phyloP scores from a whole-genome alignment of 53 echinoderm and acorn worm species.

The Astropecten irregularis region DNA sequence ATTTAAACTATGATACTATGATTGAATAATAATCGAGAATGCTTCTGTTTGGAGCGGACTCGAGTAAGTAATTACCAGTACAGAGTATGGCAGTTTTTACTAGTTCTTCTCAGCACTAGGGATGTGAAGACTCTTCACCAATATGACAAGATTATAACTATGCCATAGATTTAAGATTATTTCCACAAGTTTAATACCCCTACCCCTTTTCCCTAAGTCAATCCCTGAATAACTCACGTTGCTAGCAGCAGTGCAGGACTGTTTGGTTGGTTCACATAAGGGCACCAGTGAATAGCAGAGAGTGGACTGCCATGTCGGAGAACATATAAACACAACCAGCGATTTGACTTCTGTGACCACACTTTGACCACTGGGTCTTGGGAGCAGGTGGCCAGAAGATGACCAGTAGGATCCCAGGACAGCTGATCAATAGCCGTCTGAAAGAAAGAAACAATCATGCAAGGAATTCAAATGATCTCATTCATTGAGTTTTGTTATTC shows the following conservation, averaged over 20 bases:
- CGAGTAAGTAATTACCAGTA: no score
- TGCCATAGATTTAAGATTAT: neutral
- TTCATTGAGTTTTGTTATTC: no score
- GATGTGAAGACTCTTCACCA: no score
- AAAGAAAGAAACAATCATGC: neutral
- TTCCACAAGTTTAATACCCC: no score
- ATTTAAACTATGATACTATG: no score
- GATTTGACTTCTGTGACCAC: constrained; percentile 73
- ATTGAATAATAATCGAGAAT: no score
- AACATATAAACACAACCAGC: constrained; percentile 69
- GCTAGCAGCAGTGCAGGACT: constrained; percentile 73
- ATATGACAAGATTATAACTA: neutral
- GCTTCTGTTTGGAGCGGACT: no score
- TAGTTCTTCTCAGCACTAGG: no score
- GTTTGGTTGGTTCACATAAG: constrained; percentile 65
- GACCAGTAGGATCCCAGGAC: constrained; percentile 90
- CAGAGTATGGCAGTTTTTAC: no score
- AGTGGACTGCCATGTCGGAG: constrained; percentile 64
- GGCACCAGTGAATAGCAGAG: constrained; percentile 86
- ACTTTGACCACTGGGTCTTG: constrained; percentile 79
- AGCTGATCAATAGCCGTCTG: constrained; percentile 84
- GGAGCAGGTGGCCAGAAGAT: constrained; percentile 83
- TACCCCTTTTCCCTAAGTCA: no score
- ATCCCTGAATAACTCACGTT: constrained; percentile 87
- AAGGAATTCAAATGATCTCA: neutral